These are phyloP conservation scores for Oreochromis grahami DNA, from an alignment of 2,797 vertebrate genomes.

Conservation along the genomic window DNA sequence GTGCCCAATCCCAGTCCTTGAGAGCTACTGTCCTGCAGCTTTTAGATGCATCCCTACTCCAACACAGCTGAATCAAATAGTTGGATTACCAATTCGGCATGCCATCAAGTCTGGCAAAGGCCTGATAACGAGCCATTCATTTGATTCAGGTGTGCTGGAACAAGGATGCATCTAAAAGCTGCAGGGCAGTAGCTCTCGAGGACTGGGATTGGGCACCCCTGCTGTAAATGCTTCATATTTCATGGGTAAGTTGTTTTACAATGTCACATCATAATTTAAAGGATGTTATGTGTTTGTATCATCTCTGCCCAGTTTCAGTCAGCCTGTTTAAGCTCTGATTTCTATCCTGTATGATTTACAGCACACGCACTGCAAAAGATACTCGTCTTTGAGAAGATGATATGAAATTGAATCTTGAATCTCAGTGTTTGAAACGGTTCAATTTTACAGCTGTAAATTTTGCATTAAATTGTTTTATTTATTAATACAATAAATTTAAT, in stretches of 20 bases:
- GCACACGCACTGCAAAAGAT: rapidly evolving
- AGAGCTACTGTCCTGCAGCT: too few species aligned
- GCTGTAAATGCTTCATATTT: too few species aligned
- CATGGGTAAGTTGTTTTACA: neutral
- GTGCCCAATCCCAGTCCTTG: too few species aligned
- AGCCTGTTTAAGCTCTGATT: neutral
- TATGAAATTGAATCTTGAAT: neutral
- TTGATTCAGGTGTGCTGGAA: too few species aligned
- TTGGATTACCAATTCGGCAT: too few species aligned
- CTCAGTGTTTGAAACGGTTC: neutral
- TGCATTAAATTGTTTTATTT: neutral
- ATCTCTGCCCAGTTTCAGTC: neutral
- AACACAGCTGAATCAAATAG: too few species aligned
- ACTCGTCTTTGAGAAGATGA: rapidly evolving
- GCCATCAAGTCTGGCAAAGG: too few species aligned
- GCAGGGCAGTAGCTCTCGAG: too few species aligned
- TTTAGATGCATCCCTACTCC: too few species aligned
- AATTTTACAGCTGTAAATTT: neutral
- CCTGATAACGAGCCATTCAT: too few species aligned
- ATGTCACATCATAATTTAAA: neutral
- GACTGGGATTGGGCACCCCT: too few species aligned
- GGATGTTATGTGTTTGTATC: neutral
- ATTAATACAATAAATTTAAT: neutral
- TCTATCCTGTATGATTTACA: neutral
- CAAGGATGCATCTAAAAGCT: too few species aligned